These are phyloP conservation scores for Procavia capensis DNA, from an alignment of 2,113 vertebrate genomes.

Conservation along the genomic window DNA sequence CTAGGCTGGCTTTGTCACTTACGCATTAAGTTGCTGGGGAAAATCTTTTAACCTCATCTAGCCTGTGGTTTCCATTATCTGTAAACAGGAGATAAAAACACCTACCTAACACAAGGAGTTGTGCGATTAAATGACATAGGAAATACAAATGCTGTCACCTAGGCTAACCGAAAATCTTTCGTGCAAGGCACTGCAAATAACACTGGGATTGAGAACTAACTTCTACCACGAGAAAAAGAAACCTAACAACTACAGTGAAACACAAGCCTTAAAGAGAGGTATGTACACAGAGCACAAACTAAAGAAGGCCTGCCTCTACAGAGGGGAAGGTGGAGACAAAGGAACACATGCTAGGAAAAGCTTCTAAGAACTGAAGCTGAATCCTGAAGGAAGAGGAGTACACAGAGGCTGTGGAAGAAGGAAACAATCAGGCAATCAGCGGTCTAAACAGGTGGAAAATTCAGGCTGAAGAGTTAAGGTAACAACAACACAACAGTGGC, in stretches of 20 bases:
- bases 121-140: not conserved
- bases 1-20: not conserved
- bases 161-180: not conserved
- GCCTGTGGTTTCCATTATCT: not conserved
- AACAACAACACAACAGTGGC: not conserved
- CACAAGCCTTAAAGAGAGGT: not conserved
- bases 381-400: not conserved
- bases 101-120: not conserved
- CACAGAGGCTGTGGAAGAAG: not conserved
- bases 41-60: not conserved
- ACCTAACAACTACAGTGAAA: not conserved
- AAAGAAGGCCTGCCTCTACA: fast-evolving
- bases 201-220: not conserved
- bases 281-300: not conserved
- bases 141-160: too few relatives aligned
- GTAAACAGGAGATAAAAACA: not conserved
- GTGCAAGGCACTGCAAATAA: not conserved
- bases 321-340: not conserved
- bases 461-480: not conserved
- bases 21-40: not conserved
- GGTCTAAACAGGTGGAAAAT: not conserved
- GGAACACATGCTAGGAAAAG: not conserved
- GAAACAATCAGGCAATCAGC: not conserved
- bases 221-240: not conserved
- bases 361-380: not conserved